Conservation (phyloP, 2,113 vertebrate species). For the Caranx ignobilis region DNA sequence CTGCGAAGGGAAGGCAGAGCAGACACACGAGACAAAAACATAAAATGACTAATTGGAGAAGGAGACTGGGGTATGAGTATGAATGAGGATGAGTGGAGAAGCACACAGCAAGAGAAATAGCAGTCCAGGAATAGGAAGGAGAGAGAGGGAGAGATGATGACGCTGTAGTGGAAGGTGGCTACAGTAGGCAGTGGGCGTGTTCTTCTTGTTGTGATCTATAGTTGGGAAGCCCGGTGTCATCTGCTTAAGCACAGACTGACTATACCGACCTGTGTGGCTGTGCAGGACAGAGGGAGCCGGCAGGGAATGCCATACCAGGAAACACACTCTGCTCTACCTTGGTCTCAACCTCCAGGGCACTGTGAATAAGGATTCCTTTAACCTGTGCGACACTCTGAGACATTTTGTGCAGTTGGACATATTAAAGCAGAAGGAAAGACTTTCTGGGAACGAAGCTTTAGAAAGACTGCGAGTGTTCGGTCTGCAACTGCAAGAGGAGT, state of each 20-base stretch:
- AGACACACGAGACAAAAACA: slow-evolving; percentile 39
- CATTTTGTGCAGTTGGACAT: slow-evolving; percentile 29
- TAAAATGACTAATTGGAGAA: slow-evolving; percentile 18
- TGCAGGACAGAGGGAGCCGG: slow-evolving; percentile 48
- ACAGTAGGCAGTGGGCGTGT: slow-evolving; percentile 82
- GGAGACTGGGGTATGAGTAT: background rate
- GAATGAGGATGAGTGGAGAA: slow-evolving; percentile 41
- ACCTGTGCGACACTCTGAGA: slow-evolving; percentile 31
- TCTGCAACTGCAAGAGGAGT: slow-evolving; percentile 50
- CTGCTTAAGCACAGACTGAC: slow-evolving; percentile 74
- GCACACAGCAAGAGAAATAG: slow-evolving; percentile 23
- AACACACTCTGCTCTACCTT: slow-evolving; percentile 43
- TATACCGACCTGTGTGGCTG: slow-evolving; percentile 61
- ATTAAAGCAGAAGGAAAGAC: slow-evolving; percentile 28
- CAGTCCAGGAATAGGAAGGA: slow-evolving; percentile 21
- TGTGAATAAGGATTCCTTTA: slow-evolving; percentile 44
- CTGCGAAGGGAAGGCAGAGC: slow-evolving; percentile 33
- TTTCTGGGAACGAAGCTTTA: slow-evolving; percentile 21
- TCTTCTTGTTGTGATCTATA: slow-evolving; percentile 82
- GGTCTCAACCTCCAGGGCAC: slow-evolving; percentile 30
- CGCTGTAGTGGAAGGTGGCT: slow-evolving; percentile 64
- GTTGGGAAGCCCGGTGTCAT: slow-evolving; percentile 81
- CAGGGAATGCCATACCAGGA: slow-evolving; percentile 48
- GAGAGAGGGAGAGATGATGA: slow-evolving; percentile 49
- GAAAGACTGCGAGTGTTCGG: slow-evolving; percentile 30